A percentile compares a stretch with the other conserved stretches of the same genome.
Conservation (phyloP, 2,113 vertebrate genomes). For the Aegotheles bennettii region DNA sequence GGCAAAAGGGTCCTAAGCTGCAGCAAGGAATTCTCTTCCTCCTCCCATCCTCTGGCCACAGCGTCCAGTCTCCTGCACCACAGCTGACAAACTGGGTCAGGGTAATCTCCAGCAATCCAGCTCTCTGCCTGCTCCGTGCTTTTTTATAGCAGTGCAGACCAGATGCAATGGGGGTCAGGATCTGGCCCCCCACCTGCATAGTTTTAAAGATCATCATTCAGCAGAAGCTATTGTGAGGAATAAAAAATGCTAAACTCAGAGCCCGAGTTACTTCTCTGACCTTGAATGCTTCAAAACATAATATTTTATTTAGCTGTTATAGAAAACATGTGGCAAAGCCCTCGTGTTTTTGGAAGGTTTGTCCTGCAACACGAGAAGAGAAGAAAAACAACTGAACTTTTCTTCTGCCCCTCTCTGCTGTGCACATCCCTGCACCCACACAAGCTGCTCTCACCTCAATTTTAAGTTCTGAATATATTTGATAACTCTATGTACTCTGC, state of each 20-base stretch:
- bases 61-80: not conserved
- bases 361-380: not conserved
- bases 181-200: not conserved
- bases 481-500: not conserved
- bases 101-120: not conserved
- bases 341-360: not conserved
- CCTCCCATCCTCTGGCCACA: not conserved
- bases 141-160: not conserved
- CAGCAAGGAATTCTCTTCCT: not conserved
- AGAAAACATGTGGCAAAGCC: not conserved
- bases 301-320: constrained; percentile 29
- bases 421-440: not conserved
- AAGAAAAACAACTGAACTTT: not conserved
- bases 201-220: not conserved
- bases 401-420: not conserved
- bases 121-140: not conserved
- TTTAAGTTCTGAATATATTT: not conserved
- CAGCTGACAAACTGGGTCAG: not conserved
- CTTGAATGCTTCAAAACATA: not conserved
- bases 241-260: not conserved
- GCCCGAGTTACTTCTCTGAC: not conserved
- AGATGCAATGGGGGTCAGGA: not conserved
- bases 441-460: not conserved
- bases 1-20: not conserved
- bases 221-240: not conserved